Evolutionary conservation across 2,113 vertebrate genomes (phyloP), one percentile per base, ranked within the genome.

Genomic region (Myocastor coypus): DNA sequence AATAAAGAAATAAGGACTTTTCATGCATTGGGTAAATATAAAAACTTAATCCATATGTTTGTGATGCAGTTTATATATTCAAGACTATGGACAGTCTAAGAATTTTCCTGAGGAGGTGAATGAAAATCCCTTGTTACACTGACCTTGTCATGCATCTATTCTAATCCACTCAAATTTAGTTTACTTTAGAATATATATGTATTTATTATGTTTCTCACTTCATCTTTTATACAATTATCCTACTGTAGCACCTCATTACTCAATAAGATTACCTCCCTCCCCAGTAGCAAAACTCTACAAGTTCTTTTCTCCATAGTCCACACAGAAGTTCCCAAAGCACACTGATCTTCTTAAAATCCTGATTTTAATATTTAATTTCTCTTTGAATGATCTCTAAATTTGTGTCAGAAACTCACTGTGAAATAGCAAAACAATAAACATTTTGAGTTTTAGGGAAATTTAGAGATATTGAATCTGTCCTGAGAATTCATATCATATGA

Each of bases 361-460:
- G 63, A 73, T 75, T 86, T 94, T 42, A 94, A 83, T 42, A 59
- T 26, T 5, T 78, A 55, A 71, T 14, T 91, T 42, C 7, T 37
- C 16, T 93, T 59, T 5, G 22, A 90, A 37, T 34, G 16, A 3
- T 9, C 9, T 91, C 24, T 84, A 68, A 64, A 55, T 90, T 83
- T 90, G 66, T 89, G 30, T 59, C 8, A 52, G 78, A 85, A 86
- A 34, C 32, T 73, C 37, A 87, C 84, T n/a, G 32, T 69, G 5
- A 87, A 82, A 77, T 42, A 71, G 19, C 16, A 81, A 92, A 95
- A 91, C 59, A 37, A 46, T 57, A 19, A 92, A 84, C 24, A 69
- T 12, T 10, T 63, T 84, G 3, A 1, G 8, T 77, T 40, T 22
- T 34, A 90, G 64, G 17, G 22, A 90, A 84, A 24, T 55, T 57